Conservation (phyloP, 2,113 vertebrate species). For the Engraulis encrasicolus region DNA sequence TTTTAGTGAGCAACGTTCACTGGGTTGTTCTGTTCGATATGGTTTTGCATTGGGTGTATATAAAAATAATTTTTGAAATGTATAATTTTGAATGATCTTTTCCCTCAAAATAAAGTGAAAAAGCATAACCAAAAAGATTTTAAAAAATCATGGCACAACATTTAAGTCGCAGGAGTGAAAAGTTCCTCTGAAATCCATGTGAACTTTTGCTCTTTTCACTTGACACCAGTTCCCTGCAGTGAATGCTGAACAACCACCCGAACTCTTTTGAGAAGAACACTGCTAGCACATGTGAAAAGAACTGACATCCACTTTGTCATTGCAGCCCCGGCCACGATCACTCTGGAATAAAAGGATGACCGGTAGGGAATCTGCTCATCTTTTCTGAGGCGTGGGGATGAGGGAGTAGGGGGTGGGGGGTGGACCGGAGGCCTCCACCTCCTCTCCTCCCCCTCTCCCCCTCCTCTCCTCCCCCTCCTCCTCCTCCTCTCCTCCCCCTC, state of each 20-base stretch:
- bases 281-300: constrained; percentile 32
- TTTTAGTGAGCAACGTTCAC: no score
- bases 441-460: no score
- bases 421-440: constrained; percentile 38
- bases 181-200: constrained; percentile 30
- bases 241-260: constrained; percentile 22
- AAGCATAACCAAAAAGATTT: background rate
- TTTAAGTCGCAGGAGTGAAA: background rate
- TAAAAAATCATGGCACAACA: background rate
- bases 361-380: constrained; percentile 37
- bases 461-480: no score
- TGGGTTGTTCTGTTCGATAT: no score
- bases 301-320: constrained; percentile 57
- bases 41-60: no score
- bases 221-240: constrained; percentile 32
- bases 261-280: constrained; percentile 30
- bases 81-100: no score
- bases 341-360: constrained; percentile 41
- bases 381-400: constrained; percentile 38
- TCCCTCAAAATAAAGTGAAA: background rate
- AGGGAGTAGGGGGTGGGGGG: constrained; percentile 35
- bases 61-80: no score
- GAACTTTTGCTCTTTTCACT: constrained; percentile 22
- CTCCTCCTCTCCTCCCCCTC: no score
- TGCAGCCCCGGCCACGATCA: constrained; percentile 24